Conservation (phyloP, 2,888 invertebrate genomes). For the Cephus pulcher region DNA sequence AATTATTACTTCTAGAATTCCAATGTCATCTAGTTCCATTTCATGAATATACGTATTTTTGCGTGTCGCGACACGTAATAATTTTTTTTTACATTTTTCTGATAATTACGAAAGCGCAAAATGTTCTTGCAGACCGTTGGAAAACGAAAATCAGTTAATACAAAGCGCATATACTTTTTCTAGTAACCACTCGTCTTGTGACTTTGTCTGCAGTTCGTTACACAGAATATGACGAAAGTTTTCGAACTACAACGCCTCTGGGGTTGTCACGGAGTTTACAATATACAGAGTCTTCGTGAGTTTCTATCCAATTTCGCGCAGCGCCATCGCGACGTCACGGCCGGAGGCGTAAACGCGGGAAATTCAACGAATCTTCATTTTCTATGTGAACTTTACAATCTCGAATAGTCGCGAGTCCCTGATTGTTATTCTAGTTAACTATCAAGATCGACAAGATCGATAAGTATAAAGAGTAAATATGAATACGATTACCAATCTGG, state of each 20-base stretch:
- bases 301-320: constrained; percentile 45
- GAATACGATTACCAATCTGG: background rate
- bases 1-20: background rate
- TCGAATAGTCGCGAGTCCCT: background rate
- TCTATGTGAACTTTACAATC: background rate
- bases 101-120: background rate
- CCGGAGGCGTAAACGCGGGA: background rate
- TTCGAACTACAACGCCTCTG: constrained; percentile 37
- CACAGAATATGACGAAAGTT: constrained; percentile 47
- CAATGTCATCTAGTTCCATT: background rate
- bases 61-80: background rate
- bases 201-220: constrained; percentile 2
- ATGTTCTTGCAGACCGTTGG: background rate
- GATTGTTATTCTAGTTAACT: background rate
- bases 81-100: background rate
- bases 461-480: background rate
- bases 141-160: background rate
- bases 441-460: background rate
- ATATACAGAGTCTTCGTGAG: constrained; percentile 34
- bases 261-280: constrained; percentile 48
- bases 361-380: background rate
- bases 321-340: constrained; percentile 30
- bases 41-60: background rate
- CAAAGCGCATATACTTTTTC: background rate
- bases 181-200: background rate